Evolutionary conservation across 2,797 vertebrate genomes (phyloP).

Genomic region (Rousettus madagascariensis): DNA sequence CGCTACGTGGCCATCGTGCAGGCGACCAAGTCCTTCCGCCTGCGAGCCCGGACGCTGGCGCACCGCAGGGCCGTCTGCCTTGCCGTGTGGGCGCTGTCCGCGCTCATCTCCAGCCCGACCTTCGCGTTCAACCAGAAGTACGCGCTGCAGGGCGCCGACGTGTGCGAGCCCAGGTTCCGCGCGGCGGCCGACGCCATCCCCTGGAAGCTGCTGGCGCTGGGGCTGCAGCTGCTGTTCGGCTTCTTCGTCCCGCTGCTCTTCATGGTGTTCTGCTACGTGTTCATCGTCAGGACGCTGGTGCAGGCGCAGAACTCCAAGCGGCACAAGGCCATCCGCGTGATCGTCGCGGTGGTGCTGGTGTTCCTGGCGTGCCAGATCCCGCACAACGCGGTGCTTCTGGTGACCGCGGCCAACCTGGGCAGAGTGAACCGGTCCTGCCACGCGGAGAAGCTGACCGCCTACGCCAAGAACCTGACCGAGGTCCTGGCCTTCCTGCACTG

Average conservation of each 20-base stretch:
- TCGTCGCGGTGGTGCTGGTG: slow-evolving; percentile 89
- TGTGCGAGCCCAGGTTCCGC: slow-evolving; percentile 84
- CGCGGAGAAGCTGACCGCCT: neutral
- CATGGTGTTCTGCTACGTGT: slow-evolving; percentile 91
- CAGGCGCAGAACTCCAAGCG: slow-evolving; percentile 90
- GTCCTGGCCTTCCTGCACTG: slow-evolving; percentile 93
- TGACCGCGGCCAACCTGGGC: slow-evolving; percentile 81
- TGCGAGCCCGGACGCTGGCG: slow-evolving; percentile 84
- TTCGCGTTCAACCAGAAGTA: slow-evolving; percentile 88
- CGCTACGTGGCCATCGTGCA: slow-evolving; percentile 94
- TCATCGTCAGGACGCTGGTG: slow-evolving; percentile 87
- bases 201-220: slow-evolving; percentile 86
- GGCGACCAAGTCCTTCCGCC: slow-evolving; percentile 89
- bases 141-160: neutral
- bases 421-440: slow-evolving; percentile 71
- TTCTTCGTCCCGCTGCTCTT: slow-evolving; percentile 91
- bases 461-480: slow-evolving; percentile 80
- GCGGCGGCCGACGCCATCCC: neutral
- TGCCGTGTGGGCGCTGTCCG: slow-evolving; percentile 86
- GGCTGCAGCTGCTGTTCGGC: slow-evolving; percentile 87
- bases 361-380: slow-evolving; percentile 93
- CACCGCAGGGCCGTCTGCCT: slow-evolving; percentile 86
- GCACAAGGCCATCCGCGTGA: slow-evolving; percentile 92
- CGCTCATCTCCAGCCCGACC: slow-evolving; percentile 87
- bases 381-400: slow-evolving; percentile 88